Percentiles rank a stretch among this genome's conserved stretches.
phyloP scores from a whole-genome alignment of 2,888 invertebrate species.

The Elysia crispata region DNA sequence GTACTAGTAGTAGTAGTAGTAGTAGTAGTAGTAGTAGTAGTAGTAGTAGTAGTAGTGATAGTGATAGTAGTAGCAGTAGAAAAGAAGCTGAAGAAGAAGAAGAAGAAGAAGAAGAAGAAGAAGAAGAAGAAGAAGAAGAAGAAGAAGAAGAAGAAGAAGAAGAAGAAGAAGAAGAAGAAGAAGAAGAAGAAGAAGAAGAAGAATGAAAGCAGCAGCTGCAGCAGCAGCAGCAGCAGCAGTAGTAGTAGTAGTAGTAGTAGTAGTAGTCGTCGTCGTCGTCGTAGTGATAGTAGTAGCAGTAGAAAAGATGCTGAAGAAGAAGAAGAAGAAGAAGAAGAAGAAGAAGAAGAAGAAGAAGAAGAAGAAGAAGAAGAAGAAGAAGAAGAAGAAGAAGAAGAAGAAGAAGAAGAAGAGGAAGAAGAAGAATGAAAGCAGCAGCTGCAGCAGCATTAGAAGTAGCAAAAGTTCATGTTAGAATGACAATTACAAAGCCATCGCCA shows the following conservation, averaged over 20 bases:
- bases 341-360: constrained; percentile 6
- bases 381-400: not conserved
- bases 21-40: too few relatives aligned
- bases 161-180: constrained; percentile 5
- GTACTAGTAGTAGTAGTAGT: too few relatives aligned
- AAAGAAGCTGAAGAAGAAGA: not conserved
- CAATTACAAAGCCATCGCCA: too few relatives aligned
- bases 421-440: too few relatives aligned
- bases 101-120: not conserved
- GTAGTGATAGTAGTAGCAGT: too few relatives aligned
- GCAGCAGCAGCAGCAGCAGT: not conserved
- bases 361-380: not conserved
- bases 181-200: not conserved
- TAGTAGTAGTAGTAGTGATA: too few relatives aligned
- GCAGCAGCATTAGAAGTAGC: too few relatives aligned
- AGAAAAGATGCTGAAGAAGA: too few relatives aligned
- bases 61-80: too few relatives aligned
- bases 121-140: constrained; percentile 11
- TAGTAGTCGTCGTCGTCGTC: too few relatives aligned
- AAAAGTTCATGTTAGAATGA: too few relatives aligned
- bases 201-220: not conserved
- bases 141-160: not conserved
- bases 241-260: not conserved
- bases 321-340: not conserved
- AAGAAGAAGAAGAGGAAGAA: not conserved